These are phyloP conservation scores for Choreutis nemorana DNA, from an alignment of 2,888 invertebrate species.

Conservation along the genomic window DNA sequence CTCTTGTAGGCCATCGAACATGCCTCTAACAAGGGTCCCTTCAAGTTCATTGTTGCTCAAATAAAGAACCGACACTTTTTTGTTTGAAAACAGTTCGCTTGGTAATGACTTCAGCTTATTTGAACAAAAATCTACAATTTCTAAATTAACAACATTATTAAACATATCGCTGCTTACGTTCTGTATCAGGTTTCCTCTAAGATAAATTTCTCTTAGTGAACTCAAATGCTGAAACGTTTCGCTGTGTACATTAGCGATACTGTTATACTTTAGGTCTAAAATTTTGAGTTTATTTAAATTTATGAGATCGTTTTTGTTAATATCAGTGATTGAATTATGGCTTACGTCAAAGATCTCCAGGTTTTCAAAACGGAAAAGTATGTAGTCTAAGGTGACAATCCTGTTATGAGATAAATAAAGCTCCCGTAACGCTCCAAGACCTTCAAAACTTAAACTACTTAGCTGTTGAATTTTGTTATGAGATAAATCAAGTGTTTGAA, in stretches of 20 bases:
- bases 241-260: constrained; percentile 20
- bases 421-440: constrained; percentile 22
- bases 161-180: constrained; percentile 21
- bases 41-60: constrained; percentile 25
- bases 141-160: constrained; percentile 14
- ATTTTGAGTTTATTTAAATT: constrained; percentile 19
- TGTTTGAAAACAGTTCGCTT: constrained; percentile 27
- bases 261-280: constrained; percentile 27
- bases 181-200: constrained; percentile 27
- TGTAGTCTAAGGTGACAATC: constrained; percentile 24
- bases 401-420: constrained; percentile 31
- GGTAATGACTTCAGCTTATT: constrained; percentile 29
- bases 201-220: constrained; percentile 18
- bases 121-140: constrained; percentile 23
- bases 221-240: constrained; percentile 19
- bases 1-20: no score
- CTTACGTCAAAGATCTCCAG: constrained; percentile 25
- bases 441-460: constrained; percentile 28
- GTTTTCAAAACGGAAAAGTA: constrained; percentile 29
- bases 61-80: constrained; percentile 22
- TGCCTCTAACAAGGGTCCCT: constrained; percentile 26
- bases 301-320: constrained; percentile 24
- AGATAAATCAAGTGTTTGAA: constrained; percentile 30
- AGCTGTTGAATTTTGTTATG: constrained; percentile 27
- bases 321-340: constrained; percentile 21